Evolutionary conservation across 92 coral and sea anemone genomes (phyloP), one percentile per base, ranked within the genome.

Genomic region (Phenganax stokvisi): DNA sequence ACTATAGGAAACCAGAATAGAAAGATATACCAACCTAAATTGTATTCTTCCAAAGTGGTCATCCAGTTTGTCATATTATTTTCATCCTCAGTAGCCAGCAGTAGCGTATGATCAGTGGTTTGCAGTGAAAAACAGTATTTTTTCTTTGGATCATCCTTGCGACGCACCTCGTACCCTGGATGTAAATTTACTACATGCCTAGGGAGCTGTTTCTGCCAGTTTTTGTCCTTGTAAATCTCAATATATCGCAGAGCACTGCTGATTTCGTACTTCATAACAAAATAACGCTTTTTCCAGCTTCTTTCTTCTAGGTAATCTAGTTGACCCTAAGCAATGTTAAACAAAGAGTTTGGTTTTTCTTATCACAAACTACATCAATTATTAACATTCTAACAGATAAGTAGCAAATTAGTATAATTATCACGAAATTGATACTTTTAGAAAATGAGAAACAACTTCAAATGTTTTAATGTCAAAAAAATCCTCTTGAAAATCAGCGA

Each of bases 281-380:
- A 94, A 87, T 94, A 83, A 17, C 98, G 92, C 61, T 88, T 90
- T 72, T 85, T 94, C 98, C 98, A 94, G 56, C 90, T 97, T 81
- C 85, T 92, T 74, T 84, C 92, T 65, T 91, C 98, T 7, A 92
- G 89, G 70, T 93, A 91, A 64, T 93, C 98, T 56, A 93, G 84
- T 51, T 51, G 81, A 57, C 97, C 98, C 98, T 93, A 54, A 37
- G 47, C 47, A 37, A 37, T 37, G 47, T 37, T 37, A 37, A 37
- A 37, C 47, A 37, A 37, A 37, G 5, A 2, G 47, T 37, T 37
- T 37, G 5, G 5, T 37, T 37, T 37, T 1, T 37, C 5, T 1
- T 37, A 37, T 37, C 47, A 37, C 5, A 37, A 37, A 37, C 47
- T 2, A 58, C 17, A 58, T 58, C 7, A 2, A n/a, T 58, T 12